phyloP scores from a whole-genome alignment of 2,888 invertebrate species.

The Lordiphosa andalusiaca region DNA sequence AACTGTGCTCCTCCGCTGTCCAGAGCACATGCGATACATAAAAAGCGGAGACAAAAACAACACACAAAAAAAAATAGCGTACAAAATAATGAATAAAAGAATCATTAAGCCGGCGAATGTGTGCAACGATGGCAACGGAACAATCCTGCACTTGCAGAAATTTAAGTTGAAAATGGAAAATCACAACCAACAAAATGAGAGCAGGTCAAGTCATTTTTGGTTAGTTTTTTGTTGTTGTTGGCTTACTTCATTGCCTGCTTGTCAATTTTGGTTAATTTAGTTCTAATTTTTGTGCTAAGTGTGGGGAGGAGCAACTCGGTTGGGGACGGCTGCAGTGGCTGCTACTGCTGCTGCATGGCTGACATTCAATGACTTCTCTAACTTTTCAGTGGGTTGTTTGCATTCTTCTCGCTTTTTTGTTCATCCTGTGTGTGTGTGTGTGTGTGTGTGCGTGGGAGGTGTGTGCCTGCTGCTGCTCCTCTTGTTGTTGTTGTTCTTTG shows the following conservation, averaged over 20 bases:
- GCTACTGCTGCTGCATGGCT: constrained; percentile 58
- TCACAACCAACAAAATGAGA: no score
- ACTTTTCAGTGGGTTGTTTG: constrained; percentile 64
- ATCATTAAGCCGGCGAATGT: constrained; percentile 70
- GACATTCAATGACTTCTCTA: constrained; percentile 73
- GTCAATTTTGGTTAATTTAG: no score
- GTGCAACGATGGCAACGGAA: constrained; percentile 21
- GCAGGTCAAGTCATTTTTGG: no score
- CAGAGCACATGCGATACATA: constrained; percentile 24
- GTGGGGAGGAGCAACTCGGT: constrained; percentile 5
- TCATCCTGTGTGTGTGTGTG: constrained; percentile 7
- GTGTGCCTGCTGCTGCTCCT: constrained; percentile 4
- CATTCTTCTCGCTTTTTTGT: constrained; percentile 30
- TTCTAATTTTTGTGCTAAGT: no score
- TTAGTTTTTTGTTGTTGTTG: no score
- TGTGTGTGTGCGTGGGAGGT: constrained; percentile 7
- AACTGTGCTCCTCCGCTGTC: constrained; percentile 68
- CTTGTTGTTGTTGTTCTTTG: constrained; percentile 57
- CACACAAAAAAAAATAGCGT: constrained; percentile 31
- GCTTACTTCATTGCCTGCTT: no score
- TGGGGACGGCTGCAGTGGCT: neutral
- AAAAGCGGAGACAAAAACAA: constrained; percentile 16
- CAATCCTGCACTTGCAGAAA: constrained; percentile 1
- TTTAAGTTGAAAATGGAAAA: neutral
- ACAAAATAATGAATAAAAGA: constrained; percentile 74